Evolutionary conservation across 1,140 invertebrate genomes (phyloP).

Genomic region (Mylabris phalerata): DNA sequence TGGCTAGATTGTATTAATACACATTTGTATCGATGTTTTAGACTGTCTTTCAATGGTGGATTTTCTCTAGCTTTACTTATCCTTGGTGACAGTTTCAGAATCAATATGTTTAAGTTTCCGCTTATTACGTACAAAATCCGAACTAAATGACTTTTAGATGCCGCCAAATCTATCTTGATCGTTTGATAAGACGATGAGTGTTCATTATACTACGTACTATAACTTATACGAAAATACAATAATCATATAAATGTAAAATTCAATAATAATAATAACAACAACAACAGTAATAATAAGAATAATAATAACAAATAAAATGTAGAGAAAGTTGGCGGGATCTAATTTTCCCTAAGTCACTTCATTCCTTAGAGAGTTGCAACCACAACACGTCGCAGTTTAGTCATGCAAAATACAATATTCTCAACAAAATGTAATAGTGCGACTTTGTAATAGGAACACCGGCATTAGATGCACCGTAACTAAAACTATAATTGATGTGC

Average conservation of each 20-base stretch:
- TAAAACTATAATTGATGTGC: constrained; percentile 11
- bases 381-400: constrained; percentile 27
- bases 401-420: constrained; percentile 29
- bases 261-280: too few species aligned
- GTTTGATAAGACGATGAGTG: too few species aligned
- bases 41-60: not conserved
- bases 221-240: too few species aligned
- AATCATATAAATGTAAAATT: too few species aligned
- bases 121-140: constrained; percentile 6
- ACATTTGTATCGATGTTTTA: constrained; percentile 8
- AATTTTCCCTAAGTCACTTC: constrained; percentile 29
- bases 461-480: constrained; percentile 16
- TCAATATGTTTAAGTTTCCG: constrained; percentile 10
- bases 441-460: constrained; percentile 19
- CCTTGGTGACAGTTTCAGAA: constrained; percentile 1
- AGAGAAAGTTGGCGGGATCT: constrained; percentile 21
- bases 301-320: constrained; percentile 8
- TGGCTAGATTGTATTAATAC: constrained; percentile 16
- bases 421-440: constrained; percentile 20
- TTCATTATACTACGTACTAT: too few species aligned
- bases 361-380: constrained; percentile 22
- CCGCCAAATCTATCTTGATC: too few species aligned
- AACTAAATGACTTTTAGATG: constrained; percentile 7
- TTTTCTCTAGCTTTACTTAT: constrained; percentile 9
- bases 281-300: too few species aligned